A percentile compares a stretch with the other conserved stretches of the same genome.
Conservation (phyloP, 2,888 invertebrate genomes). For the Tenthredo notha region DNA sequence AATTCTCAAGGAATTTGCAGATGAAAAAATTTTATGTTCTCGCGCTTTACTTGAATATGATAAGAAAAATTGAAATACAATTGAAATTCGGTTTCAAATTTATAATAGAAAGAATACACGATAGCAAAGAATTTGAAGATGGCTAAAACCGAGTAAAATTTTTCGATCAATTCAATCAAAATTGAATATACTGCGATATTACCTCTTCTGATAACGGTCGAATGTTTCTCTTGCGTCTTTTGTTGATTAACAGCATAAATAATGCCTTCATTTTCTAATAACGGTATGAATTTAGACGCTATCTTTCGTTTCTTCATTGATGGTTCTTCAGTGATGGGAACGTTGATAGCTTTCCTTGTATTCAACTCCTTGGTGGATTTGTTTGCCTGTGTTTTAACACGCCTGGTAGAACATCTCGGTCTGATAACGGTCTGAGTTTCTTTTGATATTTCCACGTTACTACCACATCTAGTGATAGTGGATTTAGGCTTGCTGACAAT, state of each 20-base stretch:
- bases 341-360: slow-evolving; percentile 27
- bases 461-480: neutral
- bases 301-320: slow-evolving; percentile 62
- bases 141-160: neutral
- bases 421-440: slow-evolving; percentile 9
- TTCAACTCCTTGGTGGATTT: slow-evolving; percentile 54
- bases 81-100: slow-evolving; percentile 19
- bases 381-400: slow-evolving; percentile 44
- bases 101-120: neutral
- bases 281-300: slow-evolving; percentile 53
- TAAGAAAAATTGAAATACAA: neutral
- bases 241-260: slow-evolving; percentile 56
- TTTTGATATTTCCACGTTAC: slow-evolving; percentile 4
- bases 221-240: slow-evolving; percentile 43
- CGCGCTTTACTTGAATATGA: neutral
- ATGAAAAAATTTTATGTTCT: neutral
- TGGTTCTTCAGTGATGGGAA: slow-evolving; percentile 57
- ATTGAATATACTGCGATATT: slow-evolving; percentile 16
- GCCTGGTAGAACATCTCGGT: slow-evolving; percentile 52
- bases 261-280: slow-evolving; percentile 54
- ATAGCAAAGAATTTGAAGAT: neutral
- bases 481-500: slow-evolving; percentile 11
- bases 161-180: neutral
- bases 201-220: slow-evolving; percentile 47
- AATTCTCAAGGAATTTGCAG: neutral